Evolutionary conservation across 2,888 invertebrate species (phyloP).

Genomic region (Halictus quadricinctus): DNA sequence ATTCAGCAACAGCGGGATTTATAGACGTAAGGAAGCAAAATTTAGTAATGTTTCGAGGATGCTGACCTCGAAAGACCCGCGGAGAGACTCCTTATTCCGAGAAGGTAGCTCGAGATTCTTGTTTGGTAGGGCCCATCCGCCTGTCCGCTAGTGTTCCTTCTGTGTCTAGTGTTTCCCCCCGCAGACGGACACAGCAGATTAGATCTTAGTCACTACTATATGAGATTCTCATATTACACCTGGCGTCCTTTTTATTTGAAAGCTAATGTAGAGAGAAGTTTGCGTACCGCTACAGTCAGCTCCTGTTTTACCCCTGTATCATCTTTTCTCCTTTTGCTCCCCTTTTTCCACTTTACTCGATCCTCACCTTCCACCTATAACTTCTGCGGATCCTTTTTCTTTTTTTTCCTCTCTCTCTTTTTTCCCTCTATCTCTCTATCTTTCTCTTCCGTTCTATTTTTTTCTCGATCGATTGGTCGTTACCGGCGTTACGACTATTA

Average conservation of each 20-base stretch:
- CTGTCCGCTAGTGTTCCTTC: constrained; percentile 66
- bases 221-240: constrained; percentile 80
- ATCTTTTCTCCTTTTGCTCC: constrained; percentile 39
- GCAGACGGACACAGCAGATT: constrained; percentile 79
- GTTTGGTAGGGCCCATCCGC: constrained; percentile 65
- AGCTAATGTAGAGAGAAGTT: constrained; percentile 68
- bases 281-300: constrained; percentile 73
- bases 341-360: constrained; percentile 1
- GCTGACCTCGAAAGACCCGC: constrained; percentile 63
- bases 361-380: constrained; percentile 12
- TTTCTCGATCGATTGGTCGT: constrained; percentile 35
- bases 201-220: constrained; percentile 80
- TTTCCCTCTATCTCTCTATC: background rate
- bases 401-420: background rate
- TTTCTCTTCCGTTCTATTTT: background rate
- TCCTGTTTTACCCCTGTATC: constrained; percentile 75
- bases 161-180: constrained; percentile 79
- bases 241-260: constrained; percentile 70
- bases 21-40: constrained; percentile 35
- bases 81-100: constrained; percentile 66
- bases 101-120: constrained; percentile 73
- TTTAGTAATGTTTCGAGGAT: constrained; percentile 64
- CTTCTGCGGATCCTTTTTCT: background rate
- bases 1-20: background rate
- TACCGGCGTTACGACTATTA: constrained; percentile 70